A percentile compares a stretch with the other conserved stretches of the same genome.
These are phyloP conservation scores for Trematomus loennbergii DNA, from an alignment of 2,113 vertebrate genomes.

Conservation along the genomic window DNA sequence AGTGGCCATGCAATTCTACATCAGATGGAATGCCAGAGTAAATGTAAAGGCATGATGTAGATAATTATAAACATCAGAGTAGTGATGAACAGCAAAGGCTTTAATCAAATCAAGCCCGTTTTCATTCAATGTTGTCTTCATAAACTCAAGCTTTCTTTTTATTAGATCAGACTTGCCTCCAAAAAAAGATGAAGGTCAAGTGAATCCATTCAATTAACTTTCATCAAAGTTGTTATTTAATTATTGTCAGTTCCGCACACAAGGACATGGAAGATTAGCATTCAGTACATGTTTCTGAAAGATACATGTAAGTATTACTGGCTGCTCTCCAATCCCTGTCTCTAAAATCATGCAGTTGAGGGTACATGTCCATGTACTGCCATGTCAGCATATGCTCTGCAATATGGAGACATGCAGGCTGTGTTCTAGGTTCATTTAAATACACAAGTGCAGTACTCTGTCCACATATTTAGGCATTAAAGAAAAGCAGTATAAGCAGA, in stretches of 20 bases:
- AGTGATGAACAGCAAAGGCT: background rate
- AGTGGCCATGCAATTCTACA: background rate
- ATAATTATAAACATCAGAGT: background rate
- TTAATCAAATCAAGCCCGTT: conserved; percentile 14
- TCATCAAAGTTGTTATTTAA: conserved; percentile 21
- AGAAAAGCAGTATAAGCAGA: conserved; percentile 6
- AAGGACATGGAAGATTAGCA: conserved; percentile 10
- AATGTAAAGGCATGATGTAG: background rate
- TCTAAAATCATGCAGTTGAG: background rate
- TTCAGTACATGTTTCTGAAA: background rate
- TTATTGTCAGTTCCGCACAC: conserved; percentile 19
- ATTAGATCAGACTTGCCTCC: conserved; percentile 17
- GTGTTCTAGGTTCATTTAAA: conserved; percentile 18
- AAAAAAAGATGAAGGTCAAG: conserved; percentile 15
- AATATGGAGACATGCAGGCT: conserved; percentile 8
- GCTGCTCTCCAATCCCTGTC: background rate
- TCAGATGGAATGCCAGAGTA: background rate
- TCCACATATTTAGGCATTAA: conserved; percentile 1
- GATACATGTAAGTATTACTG: background rate
- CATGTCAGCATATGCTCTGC: conserved; percentile 16
- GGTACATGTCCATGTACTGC: conserved; percentile 4
- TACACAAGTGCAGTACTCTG: background rate
- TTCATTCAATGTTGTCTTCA: conserved; percentile 5
- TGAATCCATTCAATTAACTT: conserved; percentile 22
- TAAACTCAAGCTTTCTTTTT: conserved; percentile 17